Base-by-base conservation (phyloP, 2,888 invertebrate genomes). In the Agonum fuliginosum region DNA sequence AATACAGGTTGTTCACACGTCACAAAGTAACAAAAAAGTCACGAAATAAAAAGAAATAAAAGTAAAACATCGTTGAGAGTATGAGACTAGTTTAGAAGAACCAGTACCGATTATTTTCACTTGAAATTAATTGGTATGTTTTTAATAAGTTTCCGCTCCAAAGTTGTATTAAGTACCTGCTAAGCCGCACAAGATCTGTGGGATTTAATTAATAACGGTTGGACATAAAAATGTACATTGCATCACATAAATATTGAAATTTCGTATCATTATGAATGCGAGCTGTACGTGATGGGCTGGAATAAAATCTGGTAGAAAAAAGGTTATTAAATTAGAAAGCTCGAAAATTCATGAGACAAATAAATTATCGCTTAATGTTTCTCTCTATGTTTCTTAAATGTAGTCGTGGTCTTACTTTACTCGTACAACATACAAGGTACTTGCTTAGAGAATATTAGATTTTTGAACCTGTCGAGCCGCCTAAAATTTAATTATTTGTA, bases 211-310 rank as follows among this genome's bases (percentile, higher is more conserved):
- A 72, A 72, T 72, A 72, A 72, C 72, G 54, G 72, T 41, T 22
- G 72, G 58, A 58, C 72, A 72, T 72, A 41, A 72, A 72, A 72
- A 72, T 72, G 54, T 54, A 37, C 54, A 72, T 72, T 72, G 72
- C 72, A 72, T 72, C 72, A 72, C 72, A 72, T 58, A 54, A 54
- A 72, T 72, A 72, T 72, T 72, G 58, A 72, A 72, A 72, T 72
- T 72, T 72, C 48, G 22, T 58, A 54, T 72, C 72, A 72, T 72
- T 54, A 54, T 72, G 37, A 37, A 72, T 58, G 67, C 41, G 41
- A 67, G 67, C 20, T 37, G 70, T 27, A 70, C 70, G 46, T 70
- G 70, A 70, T 46, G 70, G 70, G 41, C 67, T 0, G 14, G 46
- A 43, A 27, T 70, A 43, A 70, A 46, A 70, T 70, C 43, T 46